Base-by-base conservation (phyloP, 2,113 vertebrate species). In the Macrotis lagotis region DNA sequence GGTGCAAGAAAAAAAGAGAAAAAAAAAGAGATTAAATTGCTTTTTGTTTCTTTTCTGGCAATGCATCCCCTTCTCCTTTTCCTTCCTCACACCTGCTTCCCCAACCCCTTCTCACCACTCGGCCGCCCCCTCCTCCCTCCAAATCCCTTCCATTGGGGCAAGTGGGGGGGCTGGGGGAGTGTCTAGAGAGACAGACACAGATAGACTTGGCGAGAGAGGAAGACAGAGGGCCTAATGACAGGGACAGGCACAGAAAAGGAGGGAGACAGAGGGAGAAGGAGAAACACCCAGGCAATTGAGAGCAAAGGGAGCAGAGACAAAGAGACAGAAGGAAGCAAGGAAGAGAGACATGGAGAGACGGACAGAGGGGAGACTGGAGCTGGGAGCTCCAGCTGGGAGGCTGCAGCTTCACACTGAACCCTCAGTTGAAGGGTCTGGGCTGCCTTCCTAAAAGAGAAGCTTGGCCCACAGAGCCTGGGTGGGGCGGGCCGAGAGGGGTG, bases 21-120 rank as follows among this genome's bases (percentile, higher is more conserved):
- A 99, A 99, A 99, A 99, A 99, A 99, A 99, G 98, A 99, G 99
- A 99, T 99, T 99, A 99, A 99, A 99, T 99, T 97, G 98, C 97
- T 98, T 98, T 83, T 98, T 31, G 96, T 96, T 95, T 97, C 97
- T 97, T 96, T 96, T 94, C 97, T 97, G 97, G 96, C 96, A 97
- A 97, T 97, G 93, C 92, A 97, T 98, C 97, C 97, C 96, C 94
- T 96, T 96, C 96, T 97, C 95, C 94, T 95, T 97, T 91, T 89
- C 96, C 94, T 97, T 97, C 96, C 97, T 97, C 66, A 95, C 51
- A 94, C 94, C 97, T 98, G 96, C 93, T 91, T 94, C 88, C 96
- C 96, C 97, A 96, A 94, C 95, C 96, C 97, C 91, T 28, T 51
- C 44, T 48, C 48, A 90, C 89, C 47, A 19, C 97, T 93, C 97